Conservation (phyloP, 2,113 vertebrate species). For the Petaurus breviceps region DNA sequence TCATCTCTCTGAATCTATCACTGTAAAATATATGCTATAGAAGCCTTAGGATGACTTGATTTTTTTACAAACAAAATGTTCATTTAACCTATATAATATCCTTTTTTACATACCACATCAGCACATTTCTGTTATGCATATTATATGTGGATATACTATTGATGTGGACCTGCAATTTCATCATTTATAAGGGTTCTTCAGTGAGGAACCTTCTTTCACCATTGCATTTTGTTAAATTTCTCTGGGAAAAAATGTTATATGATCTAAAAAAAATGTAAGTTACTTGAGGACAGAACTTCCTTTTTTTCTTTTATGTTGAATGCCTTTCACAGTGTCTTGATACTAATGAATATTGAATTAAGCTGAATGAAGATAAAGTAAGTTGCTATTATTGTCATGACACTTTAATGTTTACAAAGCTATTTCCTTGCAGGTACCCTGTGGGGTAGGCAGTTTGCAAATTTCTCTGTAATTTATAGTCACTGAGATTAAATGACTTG, state of each 20-base stretch:
- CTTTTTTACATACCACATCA: background rate
- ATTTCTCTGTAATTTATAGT: background rate
- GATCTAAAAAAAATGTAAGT: no score
- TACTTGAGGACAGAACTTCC: no score
- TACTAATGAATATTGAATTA: no score
- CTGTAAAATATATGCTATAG: background rate
- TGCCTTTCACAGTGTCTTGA: no score
- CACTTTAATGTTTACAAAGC: no score
- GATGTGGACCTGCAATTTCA: background rate
- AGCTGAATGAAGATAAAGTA: no score
- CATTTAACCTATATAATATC: background rate
- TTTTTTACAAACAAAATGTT: background rate
- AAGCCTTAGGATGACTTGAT: background rate
- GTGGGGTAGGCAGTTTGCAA: background rate
- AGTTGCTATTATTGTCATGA: no score
- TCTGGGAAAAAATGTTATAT: no score
- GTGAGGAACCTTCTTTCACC: background rate
- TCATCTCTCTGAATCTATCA: background rate
- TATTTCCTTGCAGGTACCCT: no score
- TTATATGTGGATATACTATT: background rate
- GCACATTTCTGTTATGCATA: background rate
- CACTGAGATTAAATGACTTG: background rate
- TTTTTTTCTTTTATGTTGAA: no score
- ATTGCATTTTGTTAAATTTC: background rate
- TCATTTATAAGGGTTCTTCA: background rate